Conservation (phyloP, 2,797 vertebrate genomes). For the Falco berigora region DNA sequence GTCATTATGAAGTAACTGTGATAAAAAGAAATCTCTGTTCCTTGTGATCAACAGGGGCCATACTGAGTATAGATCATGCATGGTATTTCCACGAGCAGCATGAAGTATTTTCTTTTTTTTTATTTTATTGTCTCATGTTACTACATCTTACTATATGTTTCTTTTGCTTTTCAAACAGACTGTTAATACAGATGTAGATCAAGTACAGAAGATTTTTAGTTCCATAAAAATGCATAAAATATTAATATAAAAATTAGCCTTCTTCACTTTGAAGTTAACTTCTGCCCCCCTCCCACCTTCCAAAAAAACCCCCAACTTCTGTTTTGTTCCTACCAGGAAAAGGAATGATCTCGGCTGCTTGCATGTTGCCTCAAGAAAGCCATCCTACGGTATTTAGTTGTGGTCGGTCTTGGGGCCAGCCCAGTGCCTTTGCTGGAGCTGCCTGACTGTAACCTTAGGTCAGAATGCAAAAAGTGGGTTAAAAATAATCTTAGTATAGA, state of each 20-base stretch:
- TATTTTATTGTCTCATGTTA: not conserved
- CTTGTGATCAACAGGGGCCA: not conserved
- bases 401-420: not conserved
- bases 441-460: not conserved
- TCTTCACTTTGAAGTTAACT: not conserved
- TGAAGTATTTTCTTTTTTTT: not conserved
- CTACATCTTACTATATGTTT: not conserved
- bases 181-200: not conserved
- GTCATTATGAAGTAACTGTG: not conserved
- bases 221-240: fast-evolving
- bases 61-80: not conserved
- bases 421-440: not conserved
- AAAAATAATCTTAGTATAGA: not conserved
- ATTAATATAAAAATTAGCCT: not conserved
- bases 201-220: not conserved
- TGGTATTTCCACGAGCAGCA: not conserved
- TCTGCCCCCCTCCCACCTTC: fast-evolving
- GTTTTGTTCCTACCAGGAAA: not conserved
- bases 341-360: not conserved
- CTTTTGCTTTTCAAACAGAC: not conserved
- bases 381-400: not conserved
- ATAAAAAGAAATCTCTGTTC: not conserved
- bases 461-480: not conserved
- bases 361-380: not conserved
- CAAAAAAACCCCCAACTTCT: not conserved